Evolutionary conservation across 2,797 vertebrate species (phyloP).

Genomic region (Sus cebifrons): DNA sequence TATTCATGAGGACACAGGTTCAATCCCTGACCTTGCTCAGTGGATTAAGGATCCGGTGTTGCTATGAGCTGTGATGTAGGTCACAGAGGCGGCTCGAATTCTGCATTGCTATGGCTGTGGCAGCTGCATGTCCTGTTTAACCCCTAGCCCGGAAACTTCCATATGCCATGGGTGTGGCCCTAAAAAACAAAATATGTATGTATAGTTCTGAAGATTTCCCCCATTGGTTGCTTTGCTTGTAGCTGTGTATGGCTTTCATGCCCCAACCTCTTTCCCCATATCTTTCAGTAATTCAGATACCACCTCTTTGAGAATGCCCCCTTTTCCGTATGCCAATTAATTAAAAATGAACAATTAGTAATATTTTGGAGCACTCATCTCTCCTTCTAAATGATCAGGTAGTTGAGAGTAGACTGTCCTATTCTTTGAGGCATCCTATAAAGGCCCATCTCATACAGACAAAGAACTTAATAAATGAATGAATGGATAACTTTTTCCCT

Average conservation of each 20-base stretch:
- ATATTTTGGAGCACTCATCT: constrained; percentile 29
- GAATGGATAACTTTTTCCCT: constrained; percentile 60
- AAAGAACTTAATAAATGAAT: constrained; percentile 60
- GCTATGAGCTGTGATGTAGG: no score
- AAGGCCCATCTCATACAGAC: constrained; percentile 30
- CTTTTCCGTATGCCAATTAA: constrained; percentile 60
- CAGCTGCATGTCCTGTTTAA: no score
- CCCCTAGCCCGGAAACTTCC: no score
- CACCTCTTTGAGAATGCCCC: not conserved
- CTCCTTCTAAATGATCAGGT: constrained; percentile 18
- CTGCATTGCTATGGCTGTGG: no score
- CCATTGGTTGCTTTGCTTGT: not conserved
- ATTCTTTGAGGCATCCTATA: not conserved
- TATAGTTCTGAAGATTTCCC: not conserved
- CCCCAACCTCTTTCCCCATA: not conserved
- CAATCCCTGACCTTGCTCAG: no score
- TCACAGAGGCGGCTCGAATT: no score
- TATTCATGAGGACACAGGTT: no score
- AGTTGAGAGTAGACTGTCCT: not conserved
- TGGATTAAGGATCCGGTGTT: no score
- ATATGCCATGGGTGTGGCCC: no score
- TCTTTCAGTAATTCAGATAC: constrained; percentile 9
- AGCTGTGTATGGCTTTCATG: not conserved
- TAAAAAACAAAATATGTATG: no score
- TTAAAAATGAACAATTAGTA: constrained; percentile 50